Evolutionary conservation across 2,113 vertebrate genomes (phyloP).

Genomic region (Tupaia chinensis): DNA sequence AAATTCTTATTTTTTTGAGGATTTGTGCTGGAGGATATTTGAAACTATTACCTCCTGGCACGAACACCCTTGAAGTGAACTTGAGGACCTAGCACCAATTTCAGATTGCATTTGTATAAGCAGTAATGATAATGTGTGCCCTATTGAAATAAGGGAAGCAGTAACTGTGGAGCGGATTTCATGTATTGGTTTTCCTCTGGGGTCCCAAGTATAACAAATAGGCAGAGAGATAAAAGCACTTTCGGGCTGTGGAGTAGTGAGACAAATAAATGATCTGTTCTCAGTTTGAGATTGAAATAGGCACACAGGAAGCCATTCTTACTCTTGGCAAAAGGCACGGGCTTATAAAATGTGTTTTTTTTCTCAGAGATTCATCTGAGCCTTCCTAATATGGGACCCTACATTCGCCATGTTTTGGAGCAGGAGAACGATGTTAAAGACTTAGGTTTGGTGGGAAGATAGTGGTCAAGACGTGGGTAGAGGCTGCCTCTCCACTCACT

Average conservation of each 20-base stretch:
- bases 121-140: not conserved
- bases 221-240: constrained; percentile 30
- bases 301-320: constrained; percentile 32
- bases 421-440: not conserved
- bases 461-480: not conserved
- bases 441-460: not conserved
- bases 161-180: not conserved
- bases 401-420: not conserved
- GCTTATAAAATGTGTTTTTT: constrained; percentile 28
- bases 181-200: not conserved
- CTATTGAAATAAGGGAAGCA: not conserved
- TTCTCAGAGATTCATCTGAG: constrained; percentile 2
- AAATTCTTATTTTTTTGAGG: not conserved
- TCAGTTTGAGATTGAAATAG: constrained; percentile 41
- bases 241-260: constrained; percentile 39
- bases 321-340: constrained; percentile 52
- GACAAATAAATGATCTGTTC: constrained; percentile 41
- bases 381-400: not conserved
- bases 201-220: not conserved
- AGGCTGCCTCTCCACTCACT: too few species aligned
- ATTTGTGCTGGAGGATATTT: not conserved
- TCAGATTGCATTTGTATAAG: not conserved
- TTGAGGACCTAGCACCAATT: not conserved
- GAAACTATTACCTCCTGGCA: not conserved
- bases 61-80: not conserved